phyloP scores from a whole-genome alignment of 2,797 vertebrate genomes.

The Heteromormyrus szaboi region DNA sequence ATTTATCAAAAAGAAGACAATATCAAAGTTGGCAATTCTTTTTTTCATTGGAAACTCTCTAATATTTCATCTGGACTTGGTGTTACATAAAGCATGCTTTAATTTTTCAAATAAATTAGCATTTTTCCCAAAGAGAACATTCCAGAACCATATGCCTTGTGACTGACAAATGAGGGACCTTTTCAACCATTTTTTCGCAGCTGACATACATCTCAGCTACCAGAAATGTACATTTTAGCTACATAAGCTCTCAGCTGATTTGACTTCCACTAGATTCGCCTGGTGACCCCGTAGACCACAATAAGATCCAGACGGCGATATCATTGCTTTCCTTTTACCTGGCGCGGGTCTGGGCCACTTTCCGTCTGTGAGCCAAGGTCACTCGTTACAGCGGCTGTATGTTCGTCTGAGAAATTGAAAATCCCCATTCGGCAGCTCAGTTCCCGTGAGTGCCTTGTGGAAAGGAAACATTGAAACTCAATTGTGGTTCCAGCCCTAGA shows the following conservation, averaged over 20 bases:
- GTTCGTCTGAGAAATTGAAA: neutral
- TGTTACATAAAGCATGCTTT: neutral
- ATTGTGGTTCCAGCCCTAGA: neutral
- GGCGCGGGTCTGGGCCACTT: neutral
- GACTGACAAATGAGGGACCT: neutral
- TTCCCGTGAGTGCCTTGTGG: neutral
- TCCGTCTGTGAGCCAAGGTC: neutral
- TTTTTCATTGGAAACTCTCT: neutral
- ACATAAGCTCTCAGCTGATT: neutral
- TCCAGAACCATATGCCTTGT: neutral
- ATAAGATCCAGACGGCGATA: neutral
- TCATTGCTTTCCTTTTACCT: neutral
- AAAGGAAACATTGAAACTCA: neutral
- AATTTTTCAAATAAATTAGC: neutral
- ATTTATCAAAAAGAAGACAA: neutral
- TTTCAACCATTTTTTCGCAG: neutral
- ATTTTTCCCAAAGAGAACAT: constrained; percentile 5
- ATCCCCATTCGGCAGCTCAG: neutral
- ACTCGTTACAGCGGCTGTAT: neutral
- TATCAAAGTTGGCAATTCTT: neutral
- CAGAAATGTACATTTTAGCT: neutral
- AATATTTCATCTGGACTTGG: neutral
- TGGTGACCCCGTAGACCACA: neutral
- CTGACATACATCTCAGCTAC: neutral
- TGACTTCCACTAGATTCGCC: neutral